Evolutionary conservation across 2,888 invertebrate genomes (phyloP).

Genomic region (Bombylius major): DNA sequence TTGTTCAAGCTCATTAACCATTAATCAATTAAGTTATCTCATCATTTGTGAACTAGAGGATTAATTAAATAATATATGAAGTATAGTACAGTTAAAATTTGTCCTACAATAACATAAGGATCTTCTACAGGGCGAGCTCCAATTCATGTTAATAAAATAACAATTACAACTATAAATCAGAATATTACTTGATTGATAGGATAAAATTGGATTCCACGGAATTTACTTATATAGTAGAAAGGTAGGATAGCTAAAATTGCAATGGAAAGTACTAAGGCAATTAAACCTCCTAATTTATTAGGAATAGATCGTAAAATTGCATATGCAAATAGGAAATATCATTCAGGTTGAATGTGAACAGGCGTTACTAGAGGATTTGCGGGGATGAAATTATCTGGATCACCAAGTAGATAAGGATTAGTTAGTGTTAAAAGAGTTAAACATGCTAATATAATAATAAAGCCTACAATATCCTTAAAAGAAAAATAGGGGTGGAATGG

Average conservation of each 20-base stretch:
- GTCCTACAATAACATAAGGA: too few relatives aligned
- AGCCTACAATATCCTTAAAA: too few relatives aligned
- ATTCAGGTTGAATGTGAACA: slow-evolving; percentile 69
- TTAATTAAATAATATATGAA: slow-evolving; percentile 46
- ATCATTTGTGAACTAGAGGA: slow-evolving; percentile 39
- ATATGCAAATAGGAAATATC: slow-evolving; percentile 77
- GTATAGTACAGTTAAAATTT: too few relatives aligned
- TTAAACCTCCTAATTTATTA: slow-evolving; percentile 64
- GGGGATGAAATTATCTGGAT: slow-evolving; percentile 61
- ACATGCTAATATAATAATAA: too few relatives aligned
- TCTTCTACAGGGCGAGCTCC: too few relatives aligned
- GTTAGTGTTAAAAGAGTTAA: too few relatives aligned
- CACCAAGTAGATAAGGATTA: slow-evolving; percentile 48
- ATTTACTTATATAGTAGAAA: slow-evolving; percentile 43
- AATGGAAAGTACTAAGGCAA: slow-evolving; percentile 43
- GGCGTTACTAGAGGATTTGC: slow-evolving; percentile 43
- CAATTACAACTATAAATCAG: too few relatives aligned
- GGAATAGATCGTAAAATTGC: slow-evolving; percentile 69
- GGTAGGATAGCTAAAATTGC: slow-evolving; percentile 51
- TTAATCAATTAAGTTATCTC: slow-evolving; percentile 51
- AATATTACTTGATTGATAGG: too few relatives aligned
- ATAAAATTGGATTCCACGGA: too few relatives aligned
- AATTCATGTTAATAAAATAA: too few relatives aligned
- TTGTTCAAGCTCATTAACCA: too few relatives aligned
- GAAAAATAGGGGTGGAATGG: slow-evolving; percentile 55